Evolutionary conservation across 2,888 invertebrate genomes (phyloP), one percentile per base, ranked within the genome.

Genomic region (Phytoseiulus persimilis): DNA sequence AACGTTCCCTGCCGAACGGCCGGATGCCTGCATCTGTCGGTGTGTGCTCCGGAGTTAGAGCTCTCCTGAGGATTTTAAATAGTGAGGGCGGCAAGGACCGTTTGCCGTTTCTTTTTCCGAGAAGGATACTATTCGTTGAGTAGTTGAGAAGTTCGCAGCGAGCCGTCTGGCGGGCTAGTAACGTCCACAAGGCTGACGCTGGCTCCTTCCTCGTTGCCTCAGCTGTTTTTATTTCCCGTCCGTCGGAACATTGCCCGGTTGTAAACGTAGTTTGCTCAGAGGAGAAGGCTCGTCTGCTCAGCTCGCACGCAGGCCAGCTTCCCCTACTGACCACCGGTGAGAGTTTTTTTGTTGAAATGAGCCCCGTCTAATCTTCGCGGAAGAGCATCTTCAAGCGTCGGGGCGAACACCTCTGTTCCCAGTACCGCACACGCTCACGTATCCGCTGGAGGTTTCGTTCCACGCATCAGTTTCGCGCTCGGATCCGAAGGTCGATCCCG

Each of bases 141-240:
- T 65, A 65, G 65, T 18, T 65, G 65, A 65, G 65, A 65, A 65
- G 28, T 14, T 65, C 65, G 65, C 11, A 14, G 65, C 65, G 18
- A 65, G 65, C 9, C 28, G 1, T 14, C 65, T 39, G 65, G 28
- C 65, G 23, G 65, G 65, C 65, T 2, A 65, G 65, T 65, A 65
- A 65, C 65, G 65, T 6, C 65, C 65, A 65, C 23, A 65, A 65
- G 65, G 65, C 65, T 65, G 39, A 39, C 3, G 39, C 39, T 9
- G 3, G 65, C 65, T 65, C 65, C 65, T 65, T 65, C 18, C 28
- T 14, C 65, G 65, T 23, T 65, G 65, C 65, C 65, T 65, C 65
- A 65, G 65, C 65, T 65, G 65, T 65, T 65, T 65, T 65, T 65
- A 65, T 65, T 65, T 65, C 65, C 65, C 65, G 65, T 65, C 65